Evolutionary conservation across 2,888 invertebrate species (phyloP).

Genomic region (Drosophila setosimentum): DNA sequence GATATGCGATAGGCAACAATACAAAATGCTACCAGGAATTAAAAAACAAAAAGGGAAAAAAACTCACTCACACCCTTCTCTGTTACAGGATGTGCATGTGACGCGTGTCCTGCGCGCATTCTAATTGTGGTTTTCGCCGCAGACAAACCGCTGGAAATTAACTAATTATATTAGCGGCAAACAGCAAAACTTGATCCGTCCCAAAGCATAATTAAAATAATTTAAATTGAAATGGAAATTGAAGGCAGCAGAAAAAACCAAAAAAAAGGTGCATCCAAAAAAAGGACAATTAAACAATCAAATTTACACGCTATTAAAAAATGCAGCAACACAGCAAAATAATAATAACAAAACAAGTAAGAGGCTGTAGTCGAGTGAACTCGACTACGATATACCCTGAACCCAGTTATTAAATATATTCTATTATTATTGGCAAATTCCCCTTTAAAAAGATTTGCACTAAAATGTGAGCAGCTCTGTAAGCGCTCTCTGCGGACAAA

Average conservation of each 20-base stretch:
- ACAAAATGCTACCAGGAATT: constrained; percentile 25
- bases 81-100: constrained; percentile 44
- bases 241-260: constrained; percentile 24
- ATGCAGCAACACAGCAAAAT: constrained; percentile 35
- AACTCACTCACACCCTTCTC: constrained; percentile 18
- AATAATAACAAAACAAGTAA: constrained; percentile 1
- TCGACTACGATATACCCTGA: too few species aligned
- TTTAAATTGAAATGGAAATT: constrained; percentile 59
- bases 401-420: too few species aligned
- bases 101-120: constrained; percentile 62
- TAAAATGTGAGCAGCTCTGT: too few species aligned
- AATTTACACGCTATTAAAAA: constrained; percentile 68
- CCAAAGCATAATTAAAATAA: constrained; percentile 68
- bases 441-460: too few species aligned
- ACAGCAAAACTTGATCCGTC: constrained; percentile 34
- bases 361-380: constrained; percentile 21
- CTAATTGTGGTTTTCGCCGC: constrained; percentile 58
- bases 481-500: too few species aligned
- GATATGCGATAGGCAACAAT: constrained; percentile 36
- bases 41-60: constrained; percentile 1
- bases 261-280: constrained; percentile 22
- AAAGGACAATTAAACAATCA: constrained; percentile 74
- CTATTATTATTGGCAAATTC: too few species aligned
- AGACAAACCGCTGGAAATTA: constrained; percentile 75
- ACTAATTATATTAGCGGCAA: constrained; percentile 65